Conservation (phyloP, 2,888 invertebrate genomes). For the Heliconius hortense region DNA sequence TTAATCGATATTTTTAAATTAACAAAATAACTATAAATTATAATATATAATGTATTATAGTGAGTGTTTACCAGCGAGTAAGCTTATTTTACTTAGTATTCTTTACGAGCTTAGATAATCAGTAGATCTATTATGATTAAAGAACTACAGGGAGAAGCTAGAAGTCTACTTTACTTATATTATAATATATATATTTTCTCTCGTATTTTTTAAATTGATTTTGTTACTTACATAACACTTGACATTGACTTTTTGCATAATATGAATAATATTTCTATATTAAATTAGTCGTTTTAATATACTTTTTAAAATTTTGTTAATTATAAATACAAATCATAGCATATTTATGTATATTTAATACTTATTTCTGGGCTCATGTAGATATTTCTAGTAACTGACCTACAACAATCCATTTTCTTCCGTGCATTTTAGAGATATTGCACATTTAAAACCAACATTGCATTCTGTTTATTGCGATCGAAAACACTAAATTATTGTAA, state of each 20-base stretch:
- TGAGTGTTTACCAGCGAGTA: not conserved
- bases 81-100: not conserved
- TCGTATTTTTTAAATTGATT: not conserved
- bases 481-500: not conserved
- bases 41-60: not conserved
- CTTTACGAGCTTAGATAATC: not conserved
- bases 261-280: too few relatives aligned
- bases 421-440: not conserved
- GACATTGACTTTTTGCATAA: too few relatives aligned
- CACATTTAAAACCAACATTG: not conserved
- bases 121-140: not conserved
- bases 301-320: too few relatives aligned
- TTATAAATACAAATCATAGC: not conserved
- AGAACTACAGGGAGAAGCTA: not conserved
- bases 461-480: not conserved
- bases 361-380: not conserved
- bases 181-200: too few relatives aligned
- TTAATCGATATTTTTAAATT: too few relatives aligned
- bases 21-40: not conserved
- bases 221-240: too few relatives aligned
- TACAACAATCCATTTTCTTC: not conserved
- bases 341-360: not conserved
- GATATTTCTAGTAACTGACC: not conserved
- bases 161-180: too few relatives aligned
- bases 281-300: too few relatives aligned